Percentiles rank a stretch among this genome's conserved stretches.
phyloP scores from a whole-genome alignment of 1,140 invertebrate genomes.

The Agraylea sexmaculata region DNA sequence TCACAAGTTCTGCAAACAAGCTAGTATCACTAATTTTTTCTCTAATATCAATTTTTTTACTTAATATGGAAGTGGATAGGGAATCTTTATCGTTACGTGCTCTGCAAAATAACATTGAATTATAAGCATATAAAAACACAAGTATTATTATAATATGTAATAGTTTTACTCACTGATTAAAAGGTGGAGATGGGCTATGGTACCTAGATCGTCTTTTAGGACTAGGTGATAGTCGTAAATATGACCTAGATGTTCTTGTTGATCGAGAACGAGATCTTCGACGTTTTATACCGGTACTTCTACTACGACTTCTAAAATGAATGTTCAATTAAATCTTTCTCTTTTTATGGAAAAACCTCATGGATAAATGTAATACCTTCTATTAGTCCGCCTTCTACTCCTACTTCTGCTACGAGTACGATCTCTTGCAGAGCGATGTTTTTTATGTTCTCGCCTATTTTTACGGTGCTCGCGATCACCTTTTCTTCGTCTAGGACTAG shows the following conservation, averaged over 20 bases:
- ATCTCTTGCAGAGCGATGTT: constrained; percentile 5
- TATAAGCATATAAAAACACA: no score
- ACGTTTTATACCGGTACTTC: no score
- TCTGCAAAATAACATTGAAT: no score
- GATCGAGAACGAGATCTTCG: no score
- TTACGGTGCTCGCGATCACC: constrained; percentile 12
- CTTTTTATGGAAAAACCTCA: background rate
- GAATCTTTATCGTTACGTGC: no score
- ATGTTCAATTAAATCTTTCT: background rate
- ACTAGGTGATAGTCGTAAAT: constrained; percentile 28
- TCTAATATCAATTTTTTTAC: constrained; percentile 43
- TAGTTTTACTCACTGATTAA: background rate
- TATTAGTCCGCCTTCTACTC: constrained; percentile 23
- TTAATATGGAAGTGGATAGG: constrained; percentile 31
- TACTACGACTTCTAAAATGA: background rate
- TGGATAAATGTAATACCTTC: background rate
- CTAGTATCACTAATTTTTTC: constrained; percentile 74
- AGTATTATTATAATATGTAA: constrained; percentile 1
- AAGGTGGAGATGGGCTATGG: constrained; percentile 27
- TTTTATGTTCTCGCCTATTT: constrained; percentile 3
- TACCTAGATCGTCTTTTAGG: constrained; percentile 27
- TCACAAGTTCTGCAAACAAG: constrained; percentile 77
- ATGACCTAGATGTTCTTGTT: constrained; percentile 36
- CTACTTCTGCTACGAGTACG: constrained; percentile 12
- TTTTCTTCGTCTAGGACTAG: constrained; percentile 5